A percentile compares a stretch with the other conserved stretches of the same genome.
phyloP scores from a whole-genome alignment of 1,140 invertebrate genomes.

The Tetragnatha versicolor region DNA sequence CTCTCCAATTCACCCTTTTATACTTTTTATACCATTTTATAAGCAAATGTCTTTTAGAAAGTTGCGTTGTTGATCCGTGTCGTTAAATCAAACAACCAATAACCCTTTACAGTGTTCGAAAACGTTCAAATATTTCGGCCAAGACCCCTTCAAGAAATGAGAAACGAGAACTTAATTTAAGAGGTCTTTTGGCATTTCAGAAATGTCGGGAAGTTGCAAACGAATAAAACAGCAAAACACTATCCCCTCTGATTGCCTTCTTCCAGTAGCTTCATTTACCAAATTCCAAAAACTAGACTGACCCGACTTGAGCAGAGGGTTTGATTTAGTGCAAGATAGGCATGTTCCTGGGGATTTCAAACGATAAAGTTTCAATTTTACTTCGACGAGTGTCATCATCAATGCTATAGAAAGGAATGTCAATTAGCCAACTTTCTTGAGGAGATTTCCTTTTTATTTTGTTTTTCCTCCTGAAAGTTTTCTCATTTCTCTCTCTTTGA shows the following conservation, averaged over 20 bases:
- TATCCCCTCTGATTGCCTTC: neutral
- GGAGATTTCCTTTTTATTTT: neutral
- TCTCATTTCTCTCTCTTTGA: neutral
- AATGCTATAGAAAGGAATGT: neutral
- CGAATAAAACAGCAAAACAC: neutral
- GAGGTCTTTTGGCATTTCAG: neutral
- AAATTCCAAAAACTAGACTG: neutral
- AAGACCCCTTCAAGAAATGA: too few relatives aligned
- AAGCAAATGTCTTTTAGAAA: too few relatives aligned
- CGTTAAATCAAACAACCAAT: too few relatives aligned
- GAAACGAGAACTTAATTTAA: neutral
- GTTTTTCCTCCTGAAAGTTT: neutral
- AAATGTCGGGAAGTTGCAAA: neutral
- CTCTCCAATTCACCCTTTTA: too few relatives aligned
- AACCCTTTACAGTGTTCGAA: too few relatives aligned
- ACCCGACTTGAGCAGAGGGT: neutral
- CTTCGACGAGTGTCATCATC: neutral
- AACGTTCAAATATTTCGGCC: too few relatives aligned
- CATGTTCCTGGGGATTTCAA: neutral
- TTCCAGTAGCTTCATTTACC: conserved; percentile 10
- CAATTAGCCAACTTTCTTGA: conserved; percentile 16
- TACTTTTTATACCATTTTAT: too few relatives aligned
- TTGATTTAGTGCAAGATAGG: conserved; percentile 11
- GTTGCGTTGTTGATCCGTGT: too few relatives aligned
- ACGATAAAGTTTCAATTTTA: conserved; percentile 7